These are phyloP conservation scores for Cuculus canorus DNA, from an alignment of 2,797 vertebrate genomes.

Conservation along the genomic window DNA sequence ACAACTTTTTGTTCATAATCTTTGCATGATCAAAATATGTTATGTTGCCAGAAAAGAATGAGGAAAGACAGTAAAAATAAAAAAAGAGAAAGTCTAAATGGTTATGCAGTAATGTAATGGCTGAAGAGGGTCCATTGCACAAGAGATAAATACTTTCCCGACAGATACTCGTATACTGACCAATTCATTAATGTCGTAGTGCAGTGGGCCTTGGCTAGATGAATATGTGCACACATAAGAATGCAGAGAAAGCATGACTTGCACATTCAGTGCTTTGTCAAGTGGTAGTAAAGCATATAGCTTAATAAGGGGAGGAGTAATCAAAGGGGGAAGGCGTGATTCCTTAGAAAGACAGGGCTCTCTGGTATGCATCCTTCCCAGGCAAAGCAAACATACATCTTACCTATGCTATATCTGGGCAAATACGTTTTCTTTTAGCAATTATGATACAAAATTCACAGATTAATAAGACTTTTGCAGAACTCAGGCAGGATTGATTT, in stretches of 20 bases:
- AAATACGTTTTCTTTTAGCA: slow-evolving; percentile 41
- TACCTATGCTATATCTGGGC: not conserved
- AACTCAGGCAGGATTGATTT: not conserved
- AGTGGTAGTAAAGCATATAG: not conserved
- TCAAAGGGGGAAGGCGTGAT: not conserved
- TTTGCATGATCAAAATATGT: not conserved
- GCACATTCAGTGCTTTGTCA: not conserved
- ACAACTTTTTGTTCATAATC: not conserved
- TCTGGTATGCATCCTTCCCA: not conserved
- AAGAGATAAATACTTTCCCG: not conserved
- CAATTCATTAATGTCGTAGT: not conserved
- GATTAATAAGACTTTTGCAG: not conserved
- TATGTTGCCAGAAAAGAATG: not conserved
- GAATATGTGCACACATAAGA: not conserved
- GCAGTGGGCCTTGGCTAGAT: not conserved
- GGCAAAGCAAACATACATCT: not conserved
- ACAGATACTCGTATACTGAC: not conserved
- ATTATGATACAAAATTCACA: not conserved
- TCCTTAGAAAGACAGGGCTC: not conserved
- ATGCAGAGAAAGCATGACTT: not conserved
- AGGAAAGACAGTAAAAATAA: not conserved
- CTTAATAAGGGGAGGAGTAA: not conserved
- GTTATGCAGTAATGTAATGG: not conserved
- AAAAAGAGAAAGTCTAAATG: not conserved
- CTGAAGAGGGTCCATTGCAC: not conserved